Percentiles rank a stretch among this genome's conserved stretches.
Conservation (phyloP, 2,888 invertebrate genomes). For the Campaea margaritaria region DNA sequence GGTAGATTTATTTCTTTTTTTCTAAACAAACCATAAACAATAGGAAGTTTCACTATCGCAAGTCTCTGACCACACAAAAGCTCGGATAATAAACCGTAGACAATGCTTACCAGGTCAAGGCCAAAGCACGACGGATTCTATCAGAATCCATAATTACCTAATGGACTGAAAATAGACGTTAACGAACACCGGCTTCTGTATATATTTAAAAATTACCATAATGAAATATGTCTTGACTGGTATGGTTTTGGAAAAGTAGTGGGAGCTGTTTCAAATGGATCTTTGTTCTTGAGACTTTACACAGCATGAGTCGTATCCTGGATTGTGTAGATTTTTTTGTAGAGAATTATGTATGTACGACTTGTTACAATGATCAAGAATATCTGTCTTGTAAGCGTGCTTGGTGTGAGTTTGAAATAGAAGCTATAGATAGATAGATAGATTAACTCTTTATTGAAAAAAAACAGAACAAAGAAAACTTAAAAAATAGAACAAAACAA, state of each 20-base stretch:
- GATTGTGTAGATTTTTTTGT: too few species aligned
- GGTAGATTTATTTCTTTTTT: too few species aligned
- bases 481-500: too few species aligned
- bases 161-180: conserved; percentile 27
- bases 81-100: conserved; percentile 5
- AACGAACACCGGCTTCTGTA: conserved; percentile 12
- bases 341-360: too few species aligned
- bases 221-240: conserved; percentile 11
- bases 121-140: conserved; percentile 23
- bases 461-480: too few species aligned
- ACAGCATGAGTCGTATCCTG: too few species aligned
- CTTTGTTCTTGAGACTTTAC: conserved; percentile 1
- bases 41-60: neutral
- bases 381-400: too few species aligned
- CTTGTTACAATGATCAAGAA: too few species aligned
- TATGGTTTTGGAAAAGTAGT: conserved; percentile 7
- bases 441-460: too few species aligned
- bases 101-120: conserved; percentile 37
- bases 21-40: neutral
- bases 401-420: too few species aligned
- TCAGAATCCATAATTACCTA: conserved; percentile 30
- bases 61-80: conserved; percentile 1
- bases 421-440: too few species aligned
- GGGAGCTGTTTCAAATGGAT: conserved; percentile 20
- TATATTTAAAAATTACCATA: conserved; percentile 18